phyloP scores from a whole-genome alignment of 2,888 invertebrate genomes.

The Proisotoma minuta region DNA sequence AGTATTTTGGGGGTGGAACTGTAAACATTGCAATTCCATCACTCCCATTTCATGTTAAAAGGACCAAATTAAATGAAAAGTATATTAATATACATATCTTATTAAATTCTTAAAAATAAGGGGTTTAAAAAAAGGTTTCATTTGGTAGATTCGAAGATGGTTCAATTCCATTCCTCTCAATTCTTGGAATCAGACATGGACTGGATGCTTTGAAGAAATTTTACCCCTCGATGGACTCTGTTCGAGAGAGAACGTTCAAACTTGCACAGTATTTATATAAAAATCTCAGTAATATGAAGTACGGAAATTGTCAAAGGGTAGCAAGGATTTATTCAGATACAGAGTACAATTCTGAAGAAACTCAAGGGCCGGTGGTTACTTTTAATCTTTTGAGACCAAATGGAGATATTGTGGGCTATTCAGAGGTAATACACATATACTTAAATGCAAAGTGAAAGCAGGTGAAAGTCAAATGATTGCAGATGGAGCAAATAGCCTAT shows the following conservation, averaged over 20 bases:
- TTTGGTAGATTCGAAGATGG: constrained; percentile 86
- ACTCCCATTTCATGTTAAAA: constrained; percentile 66
- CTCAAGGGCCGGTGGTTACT: constrained; percentile 80
- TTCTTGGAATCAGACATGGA: constrained; percentile 74
- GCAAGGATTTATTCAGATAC: constrained; percentile 69
- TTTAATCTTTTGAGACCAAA: constrained; percentile 78
- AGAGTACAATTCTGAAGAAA: constrained; percentile 58
- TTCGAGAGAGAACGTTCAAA: constrained; percentile 66
- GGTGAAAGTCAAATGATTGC: constrained; percentile 41
- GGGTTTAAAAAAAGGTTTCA: neutral
- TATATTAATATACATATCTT: constrained; percentile 50
- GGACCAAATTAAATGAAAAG: constrained; percentile 67
- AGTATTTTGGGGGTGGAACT: constrained; percentile 93
- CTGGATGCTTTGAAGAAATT: constrained; percentile 59
- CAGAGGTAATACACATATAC: constrained; percentile 62
- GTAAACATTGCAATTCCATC: constrained; percentile 75
- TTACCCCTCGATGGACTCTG: constrained; percentile 49
- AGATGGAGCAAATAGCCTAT: constrained; percentile 84
- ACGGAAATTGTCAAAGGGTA: constrained; percentile 67
- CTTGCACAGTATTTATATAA: constrained; percentile 66
- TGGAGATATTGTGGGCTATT: constrained; percentile 78
- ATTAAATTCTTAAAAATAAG: neutral
- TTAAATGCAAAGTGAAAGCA: too few relatives aligned
- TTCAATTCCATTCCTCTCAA: constrained; percentile 78
- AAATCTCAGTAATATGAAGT: constrained; percentile 60